phyloP scores from a whole-genome alignment of 2,113 vertebrate species.

The Cheirogaleus medius region DNA sequence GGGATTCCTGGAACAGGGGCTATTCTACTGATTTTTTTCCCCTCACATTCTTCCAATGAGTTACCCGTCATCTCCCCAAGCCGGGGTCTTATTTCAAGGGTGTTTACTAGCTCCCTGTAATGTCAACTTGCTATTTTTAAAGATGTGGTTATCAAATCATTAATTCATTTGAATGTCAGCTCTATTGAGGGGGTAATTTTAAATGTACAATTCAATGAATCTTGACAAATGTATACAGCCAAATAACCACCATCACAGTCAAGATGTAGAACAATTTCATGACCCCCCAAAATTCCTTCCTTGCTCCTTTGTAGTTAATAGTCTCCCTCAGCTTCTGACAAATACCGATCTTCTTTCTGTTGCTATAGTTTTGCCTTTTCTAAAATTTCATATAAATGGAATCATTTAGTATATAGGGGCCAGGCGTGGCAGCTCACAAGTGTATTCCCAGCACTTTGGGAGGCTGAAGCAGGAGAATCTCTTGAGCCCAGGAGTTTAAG shows the following conservation, averaged over 20 bases:
- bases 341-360: not conserved
- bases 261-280: not conserved
- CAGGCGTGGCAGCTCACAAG: too few relatives aligned
- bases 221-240: not conserved
- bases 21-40: slow-evolving; percentile 65
- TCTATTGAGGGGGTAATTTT: not conserved
- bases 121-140: slow-evolving; percentile 63
- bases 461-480: too few relatives aligned
- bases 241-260: not conserved
- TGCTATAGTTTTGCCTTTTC: not conserved
- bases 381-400: not conserved
- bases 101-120: not conserved
- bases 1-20: slow-evolving; percentile 68
- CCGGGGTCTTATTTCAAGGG: slow-evolving; percentile 51
- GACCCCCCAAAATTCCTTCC: not conserved
- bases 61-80: slow-evolving; percentile 59
- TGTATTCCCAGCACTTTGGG: too few relatives aligned
- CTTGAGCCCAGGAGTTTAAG: too few relatives aligned
- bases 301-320: not conserved
- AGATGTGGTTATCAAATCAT: slow-evolving; percentile 46
- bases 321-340: not conserved
- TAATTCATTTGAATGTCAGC: slow-evolving; percentile 29
- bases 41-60: slow-evolving; percentile 26
- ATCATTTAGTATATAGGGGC: not conserved
- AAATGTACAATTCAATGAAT: not conserved